Base-by-base conservation (phyloP, 2,113 vertebrate genomes). In the Castor canadensis region DNA sequence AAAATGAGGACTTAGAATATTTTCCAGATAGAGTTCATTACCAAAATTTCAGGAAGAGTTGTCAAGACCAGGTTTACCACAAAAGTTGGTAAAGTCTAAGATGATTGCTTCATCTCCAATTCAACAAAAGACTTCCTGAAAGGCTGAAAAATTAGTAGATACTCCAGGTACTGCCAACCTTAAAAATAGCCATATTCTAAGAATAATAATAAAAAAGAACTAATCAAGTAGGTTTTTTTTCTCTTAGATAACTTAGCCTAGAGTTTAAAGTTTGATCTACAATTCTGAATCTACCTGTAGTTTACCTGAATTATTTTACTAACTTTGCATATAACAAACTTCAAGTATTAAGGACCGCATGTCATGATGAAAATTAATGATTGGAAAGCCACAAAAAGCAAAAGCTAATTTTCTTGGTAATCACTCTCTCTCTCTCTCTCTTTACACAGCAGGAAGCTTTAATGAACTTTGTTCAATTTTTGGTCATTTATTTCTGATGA, bases 391-490 rank as follows among this genome's bases (percentile, higher is more conserved):
- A 40, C 4, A 40, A 58, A 32, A 92, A 84, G 30, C 30, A 69
- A 91, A 91, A 72, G 54, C 30, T 40, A 62, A 87, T 76, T 90
- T 96, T 89, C 40, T 76, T 62, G 26, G 10, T 81, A 69, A 66
- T 8, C 43, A 69, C 35, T 81, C 35, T 60, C 58, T 60, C 58
- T 58, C 56, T 58, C 24, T 10, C 24, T 49, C 35, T 72, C 45
- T 91, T 79, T 76, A 40, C 17, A 76, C 7, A 86, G 30, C 45
- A 54, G 52, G 43, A 75, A 11, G 10, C 73, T 94, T 82, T 79
- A 95, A 84, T 85, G 32, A 94, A 73, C 6, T 94, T 80, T 56
- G 49, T 32, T 93, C 45, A 83, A 30, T 40, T 88, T 95, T 43
- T 30, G 11, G 9, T 73, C 26, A 87, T 80, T 95, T 84, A 77